Evolutionary conservation across 2,888 invertebrate species (phyloP), one percentile per base, ranked within the genome.

Genomic region (Athalia cordata): DNA sequence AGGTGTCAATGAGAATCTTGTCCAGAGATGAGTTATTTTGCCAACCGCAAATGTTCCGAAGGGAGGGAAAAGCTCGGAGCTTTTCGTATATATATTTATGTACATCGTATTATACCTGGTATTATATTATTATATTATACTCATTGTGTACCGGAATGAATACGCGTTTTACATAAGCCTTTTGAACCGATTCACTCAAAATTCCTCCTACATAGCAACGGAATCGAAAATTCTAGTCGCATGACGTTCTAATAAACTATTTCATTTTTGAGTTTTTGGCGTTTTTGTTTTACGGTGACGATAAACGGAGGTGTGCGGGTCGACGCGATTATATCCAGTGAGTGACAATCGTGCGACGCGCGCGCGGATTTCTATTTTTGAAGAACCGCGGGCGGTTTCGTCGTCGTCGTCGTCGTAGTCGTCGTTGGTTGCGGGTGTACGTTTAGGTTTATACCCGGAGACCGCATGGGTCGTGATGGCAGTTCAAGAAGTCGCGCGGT

Each of bases 1-100:
- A n/a, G 72, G 72, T 57, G 72, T 72, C 72, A 13, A 72, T 72
- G 72, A 59, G 59, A 59, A 72, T 57, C 57, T 72, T 47, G 72
- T 57, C 13, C 57, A 4, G 70, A 68, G 52, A 43, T 4, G 5
- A 11, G 7, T 52, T n/a, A n/a, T n/a, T n/a, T 11, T 11, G 1
- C 52, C 2, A 29, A 29, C 29, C 29, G 29, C 29, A 2, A 29
- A 29, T 29, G 49, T 47, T 61, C n/a, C 11, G n/a, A 15, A 15
- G 29, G 29, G 29, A 43, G 47, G 55, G 55, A 68, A 55, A 55
- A 62, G 45, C 47, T n/a, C n/a, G 66, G 43, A 49, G 66, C 66
- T 13, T 49, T 13, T 4, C 11, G 45, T n/a, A n/a, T n/a, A n/a
- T n/a, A n/a, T n/a, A n/a, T n/a, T n/a, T n/a, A n/a, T n/a, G n/a